Conservation (phyloP, 1,140 invertebrate genomes). For the Yoshiicerus persimilis region DNA sequence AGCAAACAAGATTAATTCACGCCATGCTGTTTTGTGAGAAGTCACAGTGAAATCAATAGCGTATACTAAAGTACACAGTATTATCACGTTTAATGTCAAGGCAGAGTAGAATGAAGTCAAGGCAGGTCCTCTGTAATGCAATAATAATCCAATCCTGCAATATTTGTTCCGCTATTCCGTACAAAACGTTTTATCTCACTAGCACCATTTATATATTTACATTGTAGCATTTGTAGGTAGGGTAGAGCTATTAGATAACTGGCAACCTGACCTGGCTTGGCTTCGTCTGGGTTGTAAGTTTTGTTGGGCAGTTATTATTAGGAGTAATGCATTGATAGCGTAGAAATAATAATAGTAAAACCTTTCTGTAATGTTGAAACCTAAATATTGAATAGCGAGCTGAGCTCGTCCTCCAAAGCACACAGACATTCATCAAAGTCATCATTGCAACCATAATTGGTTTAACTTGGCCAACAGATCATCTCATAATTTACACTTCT, state of each 20-base stretch:
- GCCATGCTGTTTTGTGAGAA: background rate
- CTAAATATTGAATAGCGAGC: background rate
- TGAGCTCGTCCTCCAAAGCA: background rate
- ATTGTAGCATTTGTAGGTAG: background rate
- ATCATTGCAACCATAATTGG: conserved; percentile 24
- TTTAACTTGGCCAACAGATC: conserved; percentile 31
- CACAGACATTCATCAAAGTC: conserved; percentile 21
- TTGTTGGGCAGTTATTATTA: background rate
- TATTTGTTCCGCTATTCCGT: background rate
- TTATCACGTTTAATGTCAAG: background rate
- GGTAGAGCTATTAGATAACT: background rate
- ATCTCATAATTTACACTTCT: conserved; percentile 31
- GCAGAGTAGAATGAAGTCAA: background rate
- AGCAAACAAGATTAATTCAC: no score
- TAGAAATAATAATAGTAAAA: background rate
- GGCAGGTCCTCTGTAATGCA: background rate
- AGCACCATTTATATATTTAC: background rate
- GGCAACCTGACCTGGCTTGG: background rate
- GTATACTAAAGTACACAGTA: background rate
- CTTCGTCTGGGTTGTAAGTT: background rate
- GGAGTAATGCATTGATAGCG: background rate
- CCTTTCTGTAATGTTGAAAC: background rate
- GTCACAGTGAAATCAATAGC: background rate
- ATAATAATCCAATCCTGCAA: background rate
- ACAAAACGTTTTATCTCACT: background rate